Base-by-base conservation (phyloP, 1,140 invertebrate genomes). In the Bombus confusus region DNA sequence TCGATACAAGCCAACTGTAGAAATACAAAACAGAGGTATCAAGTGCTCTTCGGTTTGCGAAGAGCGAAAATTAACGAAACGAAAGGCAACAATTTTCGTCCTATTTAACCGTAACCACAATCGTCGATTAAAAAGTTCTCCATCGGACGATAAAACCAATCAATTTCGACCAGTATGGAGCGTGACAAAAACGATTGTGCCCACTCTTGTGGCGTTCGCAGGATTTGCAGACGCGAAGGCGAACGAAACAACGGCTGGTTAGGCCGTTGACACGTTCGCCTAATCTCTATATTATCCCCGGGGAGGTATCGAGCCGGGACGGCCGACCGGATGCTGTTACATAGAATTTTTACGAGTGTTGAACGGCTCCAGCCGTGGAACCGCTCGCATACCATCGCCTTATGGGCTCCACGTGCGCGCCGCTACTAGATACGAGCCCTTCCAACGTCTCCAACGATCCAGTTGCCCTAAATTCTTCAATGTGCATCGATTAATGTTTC, bases 251-350 rank as follows among this genome's bases (percentile, higher is more conserved):
- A 73, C 76, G 57, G 72, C 68, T n/a, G 47, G 79, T 80, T 80
- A 75, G 87, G 71, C 39, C 82, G 77, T 85, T 88, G 87, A 87
- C 83, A 66, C 68, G 62, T 87, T 88, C 87, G 83, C 84, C 91
- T 93, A 93, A 93, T 93, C 92, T 93, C 88, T 91, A 47, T 83
- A 93, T 93, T 93, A 93, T 89, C 90, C 92, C 85, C 78, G 73
- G 86, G 91, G 92, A 92, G 82, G 84, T 90, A 92, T 93, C 80
- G 80, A 80, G 82, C 64, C 74, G 34, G 78, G 85, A 83, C 86
- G 82, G 88, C 87, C 87, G 87, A 82, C 92, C 93, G 93, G 92
- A 93, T 93, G 91, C 90, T 90, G 91, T 91, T 91, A 90, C 88
- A 88, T 92, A 87, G 85, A 83, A 91, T 89, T 91, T 89, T 88